Percentiles rank a stretch among this genome's conserved stretches.
phyloP scores from a whole-genome alignment of 2,113 vertebrate species.

The Paratilapia polleni region DNA sequence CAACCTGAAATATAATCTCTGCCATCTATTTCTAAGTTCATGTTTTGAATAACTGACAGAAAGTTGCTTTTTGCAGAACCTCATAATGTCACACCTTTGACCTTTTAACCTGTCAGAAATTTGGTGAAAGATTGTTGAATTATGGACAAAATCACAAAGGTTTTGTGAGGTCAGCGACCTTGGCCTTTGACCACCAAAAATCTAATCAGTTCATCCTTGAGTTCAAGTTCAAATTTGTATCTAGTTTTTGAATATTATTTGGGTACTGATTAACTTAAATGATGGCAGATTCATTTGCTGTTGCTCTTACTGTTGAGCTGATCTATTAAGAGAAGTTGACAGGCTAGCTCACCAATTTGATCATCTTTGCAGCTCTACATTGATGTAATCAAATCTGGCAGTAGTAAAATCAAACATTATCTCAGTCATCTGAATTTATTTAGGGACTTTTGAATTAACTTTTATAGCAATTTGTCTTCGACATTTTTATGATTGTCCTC shows the following conservation, averaged over 20 bases:
- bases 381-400: too few relatives aligned
- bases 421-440: too few relatives aligned
- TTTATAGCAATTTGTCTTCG: too few relatives aligned
- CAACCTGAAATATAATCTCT: background rate
- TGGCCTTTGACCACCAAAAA: background rate
- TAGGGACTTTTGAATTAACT: too few relatives aligned
- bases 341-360: too few relatives aligned
- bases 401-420: too few relatives aligned
- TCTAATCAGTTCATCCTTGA: background rate
- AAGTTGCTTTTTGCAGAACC: background rate
- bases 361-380: too few relatives aligned
- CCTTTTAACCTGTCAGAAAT: background rate
- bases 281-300: background rate
- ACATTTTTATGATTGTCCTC: too few relatives aligned
- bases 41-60: background rate
- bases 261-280: background rate
- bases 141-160: background rate
- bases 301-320: background rate
- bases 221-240: background rate
- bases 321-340: too few relatives aligned
- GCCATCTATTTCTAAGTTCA: background rate
- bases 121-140: fast-evolving
- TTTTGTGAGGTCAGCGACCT: background rate
- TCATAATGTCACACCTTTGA: background rate
- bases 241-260: background rate